Evolutionary conservation across 23 tunicate genomes (phyloP).

Genomic region (Phallusia fumigata): DNA sequence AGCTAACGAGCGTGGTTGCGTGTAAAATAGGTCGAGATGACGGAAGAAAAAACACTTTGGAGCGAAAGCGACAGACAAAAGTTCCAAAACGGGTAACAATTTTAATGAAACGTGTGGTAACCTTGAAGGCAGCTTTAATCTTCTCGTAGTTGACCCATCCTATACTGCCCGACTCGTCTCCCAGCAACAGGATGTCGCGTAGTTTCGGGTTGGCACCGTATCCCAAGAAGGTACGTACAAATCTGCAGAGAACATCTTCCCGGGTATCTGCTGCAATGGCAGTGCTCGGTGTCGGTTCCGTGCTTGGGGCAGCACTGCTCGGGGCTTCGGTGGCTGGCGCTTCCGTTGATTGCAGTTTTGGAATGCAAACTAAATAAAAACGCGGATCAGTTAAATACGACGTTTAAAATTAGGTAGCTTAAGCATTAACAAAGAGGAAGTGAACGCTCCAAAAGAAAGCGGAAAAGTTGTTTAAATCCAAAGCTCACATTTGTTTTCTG

Average conservation of each 20-base stretch:
- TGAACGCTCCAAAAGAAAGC: background rate
- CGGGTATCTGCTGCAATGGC: constrained; percentile 1
- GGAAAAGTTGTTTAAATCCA: background rate
- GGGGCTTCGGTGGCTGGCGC: no score
- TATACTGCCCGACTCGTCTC: constrained; percentile 91
- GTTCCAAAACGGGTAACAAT: no score
- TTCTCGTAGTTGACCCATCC: constrained; percentile 90
- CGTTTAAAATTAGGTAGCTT: background rate
- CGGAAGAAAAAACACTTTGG: no score
- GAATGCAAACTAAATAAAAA: background rate
- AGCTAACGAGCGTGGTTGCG: no score
- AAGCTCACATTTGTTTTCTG: constrained; percentile 47
- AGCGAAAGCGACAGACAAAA: no score
- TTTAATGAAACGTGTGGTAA: background rate
- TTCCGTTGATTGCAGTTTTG: background rate
- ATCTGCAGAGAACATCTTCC: constrained; percentile 62
- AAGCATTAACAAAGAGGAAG: background rate
- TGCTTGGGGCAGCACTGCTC: background rate
- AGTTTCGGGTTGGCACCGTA: constrained; percentile 23
- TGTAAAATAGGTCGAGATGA: no score
- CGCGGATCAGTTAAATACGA: background rate
- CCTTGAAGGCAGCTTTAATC: constrained; percentile 75
- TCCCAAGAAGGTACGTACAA: constrained; percentile 53
- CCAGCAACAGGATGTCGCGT: constrained; percentile 77
- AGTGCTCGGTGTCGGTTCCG: background rate